Base-by-base conservation (phyloP, 2,888 invertebrate genomes). In the Linnaemya vulpina region DNA sequence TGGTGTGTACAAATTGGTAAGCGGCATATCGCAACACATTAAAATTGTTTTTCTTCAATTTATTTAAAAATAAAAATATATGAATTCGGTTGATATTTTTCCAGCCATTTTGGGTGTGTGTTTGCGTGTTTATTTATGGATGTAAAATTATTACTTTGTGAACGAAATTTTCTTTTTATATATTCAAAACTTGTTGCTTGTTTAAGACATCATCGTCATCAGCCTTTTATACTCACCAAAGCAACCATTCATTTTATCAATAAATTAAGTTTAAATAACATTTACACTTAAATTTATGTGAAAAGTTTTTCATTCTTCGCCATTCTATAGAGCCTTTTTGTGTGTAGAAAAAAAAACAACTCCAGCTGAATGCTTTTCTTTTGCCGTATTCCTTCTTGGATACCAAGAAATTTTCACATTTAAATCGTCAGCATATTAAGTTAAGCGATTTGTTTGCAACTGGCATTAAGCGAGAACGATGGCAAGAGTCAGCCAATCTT, bases 201-300 rank as follows among this genome's bases (percentile, higher is more conserved):
- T 73, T 73, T 77, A 38, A 84, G 55, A 74, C 81, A 81, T 77
- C 73, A 81, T 78, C 74, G 70, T 77, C 60, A 53, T 73, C 60
- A 58, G 51, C 35, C 68, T 55, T 73, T 58, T 60, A 67, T 81
- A 40, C 40, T 40, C 30, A 62, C 46, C 65, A 65, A 65, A 55
- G 73, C 79, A 58, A 58, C 43, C 73, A 73, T 68, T 84, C 62
- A 46, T 77, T 77, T 30, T 73, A 71, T 77, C 77, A 62, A 84
- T 81, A 81, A 84, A 84, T 81, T 81, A 82, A 78, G 43, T 74
- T 78, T 82, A 78, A 82, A 78, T 70, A 82, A 77, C 77, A 81
- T 73, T 77, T 78, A 82, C 74, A 78, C 78, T 78, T 43, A 63
- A 85, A 81, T 84, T 84, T 84, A 77, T 81, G 77, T 49, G 73